Percentiles rank a stretch among this genome's conserved stretches.
These are phyloP conservation scores for Charadrius vociferus DNA, from an alignment of 2,113 vertebrate genomes.

Conservation along the genomic window DNA sequence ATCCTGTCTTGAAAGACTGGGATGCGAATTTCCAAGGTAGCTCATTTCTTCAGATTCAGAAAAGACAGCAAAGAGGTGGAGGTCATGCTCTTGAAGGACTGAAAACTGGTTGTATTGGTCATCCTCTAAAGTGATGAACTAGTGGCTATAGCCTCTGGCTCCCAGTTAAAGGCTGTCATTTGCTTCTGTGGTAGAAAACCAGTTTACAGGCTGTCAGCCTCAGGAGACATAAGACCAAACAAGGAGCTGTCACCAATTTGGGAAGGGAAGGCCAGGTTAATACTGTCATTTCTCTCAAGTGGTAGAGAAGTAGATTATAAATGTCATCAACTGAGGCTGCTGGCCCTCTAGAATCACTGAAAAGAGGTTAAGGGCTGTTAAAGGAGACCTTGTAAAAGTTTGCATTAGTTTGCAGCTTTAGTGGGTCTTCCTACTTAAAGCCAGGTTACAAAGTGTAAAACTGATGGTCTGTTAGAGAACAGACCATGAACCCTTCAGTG, in stretches of 20 bases:
- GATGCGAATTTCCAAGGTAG: neutral
- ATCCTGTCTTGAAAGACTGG: neutral
- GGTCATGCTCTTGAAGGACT: neutral
- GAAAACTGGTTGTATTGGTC: neutral
- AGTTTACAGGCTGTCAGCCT: neutral
- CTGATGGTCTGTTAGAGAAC: neutral
- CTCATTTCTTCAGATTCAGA: neutral
- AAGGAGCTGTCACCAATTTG: neutral
- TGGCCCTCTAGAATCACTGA: neutral
- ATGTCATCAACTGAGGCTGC: neutral
- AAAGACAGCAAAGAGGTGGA: neutral
- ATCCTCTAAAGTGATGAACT: neutral
- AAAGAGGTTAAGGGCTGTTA: neutral
- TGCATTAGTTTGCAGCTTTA: neutral
- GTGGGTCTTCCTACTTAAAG: neutral
- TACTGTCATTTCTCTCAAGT: slow-evolving; percentile 10
- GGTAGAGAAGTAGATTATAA: neutral
- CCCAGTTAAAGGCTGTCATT: neutral
- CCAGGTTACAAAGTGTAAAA: neutral
- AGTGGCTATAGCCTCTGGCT: neutral
- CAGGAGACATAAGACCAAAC: neutral
- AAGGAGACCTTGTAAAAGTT: neutral
- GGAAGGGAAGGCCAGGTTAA: neutral
- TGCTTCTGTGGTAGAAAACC: neutral
- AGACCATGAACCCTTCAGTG: neutral